Base-by-base conservation (phyloP, 2,888 invertebrate species). In the Argynnis bischoffii region DNA sequence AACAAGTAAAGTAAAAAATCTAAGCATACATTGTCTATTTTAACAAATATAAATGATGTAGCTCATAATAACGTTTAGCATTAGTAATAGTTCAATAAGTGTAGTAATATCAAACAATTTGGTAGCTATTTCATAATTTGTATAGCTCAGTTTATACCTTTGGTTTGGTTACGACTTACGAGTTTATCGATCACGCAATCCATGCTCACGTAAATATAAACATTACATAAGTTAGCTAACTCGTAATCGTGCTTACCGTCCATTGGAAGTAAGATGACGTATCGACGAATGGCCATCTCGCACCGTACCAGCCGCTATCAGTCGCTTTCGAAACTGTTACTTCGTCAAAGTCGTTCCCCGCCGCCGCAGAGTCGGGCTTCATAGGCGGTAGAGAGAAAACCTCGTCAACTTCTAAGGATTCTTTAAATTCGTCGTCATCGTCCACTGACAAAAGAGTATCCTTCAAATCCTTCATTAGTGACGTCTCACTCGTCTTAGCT, bases 241-340 rank as follows among this genome's bases (percentile, higher is more conserved):
- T 70, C 63, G 69, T 68, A 73, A 72, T 69, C 64, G 70, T 77
- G 89, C 94, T 91, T 82, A 95, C 95, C 86, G 94, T 94, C 95
- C 95, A 95, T 83, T 94, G 94, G 80, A 95, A 94, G 82, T 94
- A 94, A 18, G 95, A 94, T 41, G 95, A 94, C 48, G 95, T 93
- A 81, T 95, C 94, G 55, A 94, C 93, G 79, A 94, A 95, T 14
- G 95, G 94, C 95, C 95, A 95, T 71, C 94, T 89, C 50, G 93
- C 93, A 60, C 94, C 94, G 78, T 94, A 93, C 95, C 95, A 95
- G 53, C 93, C 89, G 70, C 89, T 87, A 31, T 86, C 88, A 26
- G 81, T 82, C 13, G 90, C 81, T 73, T 90, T 90, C 50, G 88
- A 83, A 55, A 90, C 88, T 13, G 88, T 91, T 75, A 92, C 92